Base-by-base conservation (phyloP, 2,797 vertebrate species). In the Gymnodraco acuticeps region DNA sequence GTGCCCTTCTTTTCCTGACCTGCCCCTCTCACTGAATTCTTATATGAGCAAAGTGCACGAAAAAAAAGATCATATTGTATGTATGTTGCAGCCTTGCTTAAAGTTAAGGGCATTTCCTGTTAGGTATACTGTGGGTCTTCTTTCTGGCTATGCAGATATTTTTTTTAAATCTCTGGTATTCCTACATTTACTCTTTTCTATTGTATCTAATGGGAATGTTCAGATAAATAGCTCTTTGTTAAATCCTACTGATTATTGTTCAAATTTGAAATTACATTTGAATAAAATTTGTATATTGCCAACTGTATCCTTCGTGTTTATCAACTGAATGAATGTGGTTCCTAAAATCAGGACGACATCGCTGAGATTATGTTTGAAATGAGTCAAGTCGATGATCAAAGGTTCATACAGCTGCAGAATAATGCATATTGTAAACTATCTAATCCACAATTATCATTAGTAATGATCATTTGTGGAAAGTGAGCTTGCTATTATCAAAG, bases 71-170 rank as follows among this genome's bases (percentile, higher is more conserved):
- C 33, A 60, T 64, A 16, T 59, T 58, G 65, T 78, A 41, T 61
- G 73, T 74, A 51, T 78, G 33, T 38, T 38, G 80, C 66, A 64
- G 72, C 69, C 60, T 59, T 47, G 69, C 63, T 83, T 53, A 54
- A 65, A 65, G 74, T 64, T 69, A 83, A 82, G 79, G 85, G 70
- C 50, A 19, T 69, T 72, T 88, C 62, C 72, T 77, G 80, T 69
- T 73, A 78, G 75, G 61, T 81, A 38, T 38, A 80, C 43, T 64
- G 70, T 76, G 71, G 82, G 73, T 85, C 55, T 80, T 59, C 76
- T 83, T 55, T 79, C 79, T 84, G 85, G 77, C 91, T 93, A 94
- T 95, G 92, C 93, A 95, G 87, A 87, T 89, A 70, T 92, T 38
- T 38, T 87, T 90, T 88, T 72, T 45, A 38, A 83, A 80, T 80